Percentiles rank a stretch among this genome's conserved stretches.
These are phyloP conservation scores for Virgularia gustaviana DNA, from an alignment of 92 coral and sea anemone genomes.

Conservation along the genomic window DNA sequence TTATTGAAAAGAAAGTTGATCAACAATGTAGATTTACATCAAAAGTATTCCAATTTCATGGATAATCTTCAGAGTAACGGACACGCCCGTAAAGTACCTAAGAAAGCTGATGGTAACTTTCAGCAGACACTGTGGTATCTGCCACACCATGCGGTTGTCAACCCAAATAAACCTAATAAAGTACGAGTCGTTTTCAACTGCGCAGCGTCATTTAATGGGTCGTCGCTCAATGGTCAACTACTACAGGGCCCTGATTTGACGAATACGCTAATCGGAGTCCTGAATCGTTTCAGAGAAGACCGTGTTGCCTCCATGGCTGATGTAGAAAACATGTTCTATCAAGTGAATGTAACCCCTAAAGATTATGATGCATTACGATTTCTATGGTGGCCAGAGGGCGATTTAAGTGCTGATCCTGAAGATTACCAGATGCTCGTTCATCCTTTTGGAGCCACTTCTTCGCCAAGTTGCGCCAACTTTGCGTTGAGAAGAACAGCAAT, in stretches of 20 bases:
- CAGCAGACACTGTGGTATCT: constrained; percentile 33
- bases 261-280: constrained; percentile 44
- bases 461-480: constrained; percentile 51
- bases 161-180: constrained; percentile 43
- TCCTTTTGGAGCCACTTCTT: constrained; percentile 52
- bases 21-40: background rate
- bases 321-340: constrained; percentile 51
- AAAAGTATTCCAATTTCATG: constrained; percentile 37
- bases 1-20: constrained; percentile 23
- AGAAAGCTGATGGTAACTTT: background rate
- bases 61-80: constrained; percentile 32
- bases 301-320: constrained; percentile 45
- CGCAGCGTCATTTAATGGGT: constrained; percentile 14
- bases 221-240: constrained; percentile 41
- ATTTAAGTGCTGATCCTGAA: constrained; percentile 16
- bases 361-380: constrained; percentile 42
- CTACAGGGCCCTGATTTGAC: constrained; percentile 55
- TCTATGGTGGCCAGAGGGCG: constrained; percentile 45
- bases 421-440: constrained; percentile 55
- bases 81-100: constrained; percentile 33
- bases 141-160: constrained; percentile 41
- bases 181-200: no score
- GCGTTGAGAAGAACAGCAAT: constrained; percentile 39
- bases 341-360: constrained; percentile 38
- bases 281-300: constrained; percentile 43